These are phyloP conservation scores for Ia io DNA, from an alignment of 2,113 vertebrate genomes.

Conservation along the genomic window DNA sequence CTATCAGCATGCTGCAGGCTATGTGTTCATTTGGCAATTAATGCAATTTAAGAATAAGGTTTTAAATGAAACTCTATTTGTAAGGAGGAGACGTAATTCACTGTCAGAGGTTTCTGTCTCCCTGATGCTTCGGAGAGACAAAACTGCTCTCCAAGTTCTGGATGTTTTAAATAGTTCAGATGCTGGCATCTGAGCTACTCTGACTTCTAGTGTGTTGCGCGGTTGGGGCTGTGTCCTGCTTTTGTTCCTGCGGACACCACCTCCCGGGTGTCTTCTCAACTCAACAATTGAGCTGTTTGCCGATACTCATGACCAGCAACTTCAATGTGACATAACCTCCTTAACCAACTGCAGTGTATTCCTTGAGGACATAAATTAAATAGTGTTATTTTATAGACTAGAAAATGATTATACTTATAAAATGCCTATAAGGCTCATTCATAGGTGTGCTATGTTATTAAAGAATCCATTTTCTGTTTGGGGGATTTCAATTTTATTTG, in stretches of 20 bases:
- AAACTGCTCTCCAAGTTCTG: neutral
- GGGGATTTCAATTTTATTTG: neutral
- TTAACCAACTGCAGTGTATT: neutral
- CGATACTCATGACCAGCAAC: neutral
- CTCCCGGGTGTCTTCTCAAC: neutral
- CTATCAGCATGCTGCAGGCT: neutral
- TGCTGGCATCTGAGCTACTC: neutral
- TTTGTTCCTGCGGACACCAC: neutral
- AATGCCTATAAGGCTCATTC: neutral
- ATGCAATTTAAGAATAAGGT: slow-evolving; percentile 32
- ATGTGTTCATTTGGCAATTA: slow-evolving; percentile 36
- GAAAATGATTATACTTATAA: neutral
- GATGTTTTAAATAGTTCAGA: neutral
- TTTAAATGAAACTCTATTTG: slow-evolving; percentile 13
- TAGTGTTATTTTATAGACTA: neutral
- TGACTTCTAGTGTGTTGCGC: neutral
- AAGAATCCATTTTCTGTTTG: neutral
- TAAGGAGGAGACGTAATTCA: neutral
- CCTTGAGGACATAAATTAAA: neutral
- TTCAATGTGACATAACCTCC: neutral
- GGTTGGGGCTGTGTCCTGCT: neutral
- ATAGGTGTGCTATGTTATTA: neutral
- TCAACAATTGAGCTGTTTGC: neutral
- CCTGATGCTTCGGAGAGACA: neutral
- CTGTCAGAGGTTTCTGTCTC: neutral